phyloP scores from a whole-genome alignment of 1,140 invertebrate genomes.

The Acromyrmex echinatior region DNA sequence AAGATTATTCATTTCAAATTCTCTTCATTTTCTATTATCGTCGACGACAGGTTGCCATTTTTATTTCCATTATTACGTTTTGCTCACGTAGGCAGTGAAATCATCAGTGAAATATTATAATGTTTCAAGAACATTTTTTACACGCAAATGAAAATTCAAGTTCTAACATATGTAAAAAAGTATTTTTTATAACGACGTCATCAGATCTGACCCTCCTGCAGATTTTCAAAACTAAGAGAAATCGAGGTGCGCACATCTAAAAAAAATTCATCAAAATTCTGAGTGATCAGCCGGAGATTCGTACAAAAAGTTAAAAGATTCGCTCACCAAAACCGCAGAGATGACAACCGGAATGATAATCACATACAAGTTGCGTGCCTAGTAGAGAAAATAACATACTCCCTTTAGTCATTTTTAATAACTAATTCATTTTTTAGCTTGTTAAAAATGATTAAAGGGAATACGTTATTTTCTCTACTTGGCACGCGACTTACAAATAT shows the following conservation, averaged over 20 bases:
- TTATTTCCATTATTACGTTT: slow-evolving; percentile 73
- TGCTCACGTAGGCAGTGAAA: slow-evolving; percentile 63
- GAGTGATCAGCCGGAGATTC: too few species aligned
- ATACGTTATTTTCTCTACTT: too few species aligned
- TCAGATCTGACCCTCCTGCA: too few species aligned
- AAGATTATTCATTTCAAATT: slow-evolving; percentile 54
- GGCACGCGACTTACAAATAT: too few species aligned
- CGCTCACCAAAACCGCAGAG: too few species aligned
- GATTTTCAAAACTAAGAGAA: too few species aligned
- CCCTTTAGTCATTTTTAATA: not conserved
- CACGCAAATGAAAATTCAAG: slow-evolving; percentile 72
- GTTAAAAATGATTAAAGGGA: not conserved
- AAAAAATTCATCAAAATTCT: too few species aligned
- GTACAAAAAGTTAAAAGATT: too few species aligned
- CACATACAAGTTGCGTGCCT: not conserved
- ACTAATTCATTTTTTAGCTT: not conserved
- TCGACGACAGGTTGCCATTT: slow-evolving; percentile 72
- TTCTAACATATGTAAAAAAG: not conserved
- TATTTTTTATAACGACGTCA: not conserved
- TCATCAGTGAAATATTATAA: slow-evolving; percentile 72
- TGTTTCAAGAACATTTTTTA: slow-evolving; percentile 69
- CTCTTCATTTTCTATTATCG: not conserved
- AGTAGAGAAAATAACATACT: not conserved
- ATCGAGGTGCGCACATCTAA: too few species aligned
- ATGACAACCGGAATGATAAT: not conserved